These are phyloP conservation scores for Acrossocheilus wenchowensis DNA, from an alignment of 2,797 vertebrate genomes.

Conservation along the genomic window DNA sequence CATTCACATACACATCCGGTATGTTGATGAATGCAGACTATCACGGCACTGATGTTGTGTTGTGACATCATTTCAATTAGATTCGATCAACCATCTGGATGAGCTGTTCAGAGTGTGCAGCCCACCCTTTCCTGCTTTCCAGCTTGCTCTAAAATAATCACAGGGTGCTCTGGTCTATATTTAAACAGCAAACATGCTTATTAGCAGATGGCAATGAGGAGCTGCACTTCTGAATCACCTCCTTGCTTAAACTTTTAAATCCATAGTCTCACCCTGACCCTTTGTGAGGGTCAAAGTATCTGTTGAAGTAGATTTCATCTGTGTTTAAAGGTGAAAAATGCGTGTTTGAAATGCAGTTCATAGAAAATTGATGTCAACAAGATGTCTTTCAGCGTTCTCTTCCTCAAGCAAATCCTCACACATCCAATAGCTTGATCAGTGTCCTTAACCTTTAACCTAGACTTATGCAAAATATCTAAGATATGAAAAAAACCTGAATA, in stretches of 20 bases:
- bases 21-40: slow-evolving; percentile 32
- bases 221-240: slow-evolving; percentile 57
- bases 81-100: slow-evolving; percentile 63
- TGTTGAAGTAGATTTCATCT: background rate
- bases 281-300: slow-evolving; percentile 12
- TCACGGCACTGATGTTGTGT: slow-evolving; percentile 45
- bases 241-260: slow-evolving; percentile 53
- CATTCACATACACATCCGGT: slow-evolving; percentile 25
- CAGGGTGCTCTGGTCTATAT: slow-evolving; percentile 67
- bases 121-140: slow-evolving; percentile 65
- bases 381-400: background rate
- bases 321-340: slow-evolving; percentile 16
- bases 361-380: background rate
- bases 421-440: background rate
- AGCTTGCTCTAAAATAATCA: slow-evolving; percentile 60
- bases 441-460: slow-evolving; percentile 11
- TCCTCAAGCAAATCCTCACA: background rate
- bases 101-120: slow-evolving; percentile 58
- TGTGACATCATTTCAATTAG: slow-evolving; percentile 60
- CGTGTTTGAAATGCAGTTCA: background rate
- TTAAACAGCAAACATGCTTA: slow-evolving; percentile 76
- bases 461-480: background rate
- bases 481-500: background rate
- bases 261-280: slow-evolving; percentile 40
- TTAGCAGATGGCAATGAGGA: slow-evolving; percentile 70